Conservation (phyloP, 2,113 vertebrate genomes). For the Larimichthys crocea region DNA sequence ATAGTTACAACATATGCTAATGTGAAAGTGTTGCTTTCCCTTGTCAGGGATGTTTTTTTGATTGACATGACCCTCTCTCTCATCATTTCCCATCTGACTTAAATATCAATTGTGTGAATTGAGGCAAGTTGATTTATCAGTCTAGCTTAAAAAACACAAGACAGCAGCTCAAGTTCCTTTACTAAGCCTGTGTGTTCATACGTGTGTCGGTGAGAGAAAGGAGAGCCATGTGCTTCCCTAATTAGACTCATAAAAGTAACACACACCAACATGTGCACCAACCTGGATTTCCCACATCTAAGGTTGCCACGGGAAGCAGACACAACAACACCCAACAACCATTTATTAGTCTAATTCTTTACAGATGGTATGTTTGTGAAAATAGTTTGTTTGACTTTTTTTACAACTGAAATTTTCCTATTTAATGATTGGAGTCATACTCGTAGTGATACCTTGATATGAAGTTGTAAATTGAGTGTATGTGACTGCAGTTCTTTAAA, state of each 20-base stretch:
- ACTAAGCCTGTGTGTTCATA: not conserved
- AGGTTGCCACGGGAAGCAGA: constrained; percentile 77
- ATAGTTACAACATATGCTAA: not conserved
- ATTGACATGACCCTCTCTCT: not conserved
- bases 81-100: not conserved
- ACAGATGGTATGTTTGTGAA: constrained; percentile 52
- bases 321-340: constrained; percentile 77
- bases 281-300: constrained; percentile 65
- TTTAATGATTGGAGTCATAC: not conserved
- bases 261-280: constrained; percentile 62
- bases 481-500: not conserved
- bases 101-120: not conserved
- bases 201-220: not conserved
- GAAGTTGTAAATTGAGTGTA: not conserved
- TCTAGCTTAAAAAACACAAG: not conserved
- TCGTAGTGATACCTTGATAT: not conserved
- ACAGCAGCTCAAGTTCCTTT: not conserved
- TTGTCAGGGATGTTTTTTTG: not conserved
- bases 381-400: not conserved
- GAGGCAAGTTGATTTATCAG: not conserved
- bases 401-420: constrained; percentile 14
- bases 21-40: no score
- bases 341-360: constrained; percentile 66
- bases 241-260: constrained; percentile 76
- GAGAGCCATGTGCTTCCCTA: constrained; percentile 47